Percentiles rank a stretch among this genome's conserved stretches.
These are phyloP conservation scores for Neodiprion fabricii DNA, from an alignment of 1,140 invertebrate genomes.

Conservation along the genomic window DNA sequence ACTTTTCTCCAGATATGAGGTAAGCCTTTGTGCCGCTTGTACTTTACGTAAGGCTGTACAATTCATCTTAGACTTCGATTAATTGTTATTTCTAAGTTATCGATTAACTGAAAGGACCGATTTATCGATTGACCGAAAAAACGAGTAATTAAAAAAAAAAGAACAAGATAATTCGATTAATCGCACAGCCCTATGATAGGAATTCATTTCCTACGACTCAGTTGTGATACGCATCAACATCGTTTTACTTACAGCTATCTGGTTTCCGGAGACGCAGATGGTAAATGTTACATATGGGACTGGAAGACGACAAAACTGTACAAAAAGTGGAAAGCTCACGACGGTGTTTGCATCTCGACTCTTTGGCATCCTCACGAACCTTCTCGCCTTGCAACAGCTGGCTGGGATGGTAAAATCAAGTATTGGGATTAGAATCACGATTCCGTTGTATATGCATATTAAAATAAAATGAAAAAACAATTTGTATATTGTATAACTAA, in stretches of 20 bases:
- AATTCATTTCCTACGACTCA: background rate
- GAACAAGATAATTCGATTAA: too few species aligned
- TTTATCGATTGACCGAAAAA: too few species aligned
- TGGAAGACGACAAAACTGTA: conserved; percentile 99
- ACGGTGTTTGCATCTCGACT: conserved; percentile 92
- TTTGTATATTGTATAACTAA: conserved; percentile 1
- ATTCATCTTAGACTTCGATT: too few species aligned
- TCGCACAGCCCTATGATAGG: too few species aligned
- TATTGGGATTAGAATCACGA: conserved; percentile 89
- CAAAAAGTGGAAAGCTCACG: conserved; percentile 99
- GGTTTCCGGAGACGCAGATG: conserved; percentile 99
- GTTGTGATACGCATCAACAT: background rate
- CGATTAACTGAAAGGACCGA: too few species aligned
- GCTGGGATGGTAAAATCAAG: conserved; percentile 98
- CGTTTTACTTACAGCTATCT: conserved; percentile 80
- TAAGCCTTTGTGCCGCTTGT: conserved; percentile 45
- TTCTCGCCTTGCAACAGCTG: conserved; percentile 93
- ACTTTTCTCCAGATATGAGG: conserved; percentile 99
- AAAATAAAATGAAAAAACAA: background rate
- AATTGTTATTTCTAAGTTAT: too few species aligned
- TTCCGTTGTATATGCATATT: background rate
- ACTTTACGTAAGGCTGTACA: too few species aligned
- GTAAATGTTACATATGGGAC: conserved; percentile 98
- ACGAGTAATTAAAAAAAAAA: too few species aligned
- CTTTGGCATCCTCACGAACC: conserved; percentile 99